These are phyloP conservation scores for Cyclargus thomasi DNA, from an alignment of 1,140 invertebrate genomes.

Conservation along the genomic window DNA sequence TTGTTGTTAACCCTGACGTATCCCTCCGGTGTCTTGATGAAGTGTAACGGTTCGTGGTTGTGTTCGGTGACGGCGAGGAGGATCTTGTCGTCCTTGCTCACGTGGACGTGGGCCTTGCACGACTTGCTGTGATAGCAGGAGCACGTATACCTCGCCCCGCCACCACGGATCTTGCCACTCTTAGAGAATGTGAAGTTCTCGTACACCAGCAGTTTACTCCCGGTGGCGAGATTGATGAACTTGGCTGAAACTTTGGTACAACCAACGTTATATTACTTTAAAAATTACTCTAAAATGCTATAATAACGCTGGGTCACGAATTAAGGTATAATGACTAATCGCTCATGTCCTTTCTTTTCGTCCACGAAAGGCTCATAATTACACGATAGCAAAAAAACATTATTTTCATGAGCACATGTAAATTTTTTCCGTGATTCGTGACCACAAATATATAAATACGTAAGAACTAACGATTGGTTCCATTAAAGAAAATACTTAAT, in stretches of 20 bases:
- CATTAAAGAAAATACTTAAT: too few species aligned
- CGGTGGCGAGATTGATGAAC: constrained; percentile 32
- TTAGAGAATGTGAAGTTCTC: constrained; percentile 34
- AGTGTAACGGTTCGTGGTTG: constrained; percentile 35
- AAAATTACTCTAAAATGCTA: background rate
- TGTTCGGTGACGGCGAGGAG: constrained; percentile 25
- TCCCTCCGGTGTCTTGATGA: constrained; percentile 28
- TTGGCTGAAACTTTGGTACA: constrained; percentile 25
- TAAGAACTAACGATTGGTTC: too few species aligned
- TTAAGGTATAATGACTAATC: background rate
- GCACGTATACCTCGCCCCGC: constrained; percentile 29
- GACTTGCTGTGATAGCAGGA: constrained; percentile 29
- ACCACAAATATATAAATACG: too few species aligned
- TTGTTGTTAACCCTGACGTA: constrained; percentile 25
- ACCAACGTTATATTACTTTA: background rate
- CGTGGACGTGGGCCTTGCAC: constrained; percentile 33
- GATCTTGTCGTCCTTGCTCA: constrained; percentile 29
- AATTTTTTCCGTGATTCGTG: too few species aligned
- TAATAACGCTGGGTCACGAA: background rate
- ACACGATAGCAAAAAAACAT: too few species aligned
- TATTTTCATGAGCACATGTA: too few species aligned
- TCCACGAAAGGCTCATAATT: too few species aligned
- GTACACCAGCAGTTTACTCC: constrained; percentile 34
- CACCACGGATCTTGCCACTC: constrained; percentile 28
- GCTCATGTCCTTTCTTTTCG: too few species aligned